Conservation (phyloP, 1,140 invertebrate genomes). For the Frieseomelitta varia region DNA sequence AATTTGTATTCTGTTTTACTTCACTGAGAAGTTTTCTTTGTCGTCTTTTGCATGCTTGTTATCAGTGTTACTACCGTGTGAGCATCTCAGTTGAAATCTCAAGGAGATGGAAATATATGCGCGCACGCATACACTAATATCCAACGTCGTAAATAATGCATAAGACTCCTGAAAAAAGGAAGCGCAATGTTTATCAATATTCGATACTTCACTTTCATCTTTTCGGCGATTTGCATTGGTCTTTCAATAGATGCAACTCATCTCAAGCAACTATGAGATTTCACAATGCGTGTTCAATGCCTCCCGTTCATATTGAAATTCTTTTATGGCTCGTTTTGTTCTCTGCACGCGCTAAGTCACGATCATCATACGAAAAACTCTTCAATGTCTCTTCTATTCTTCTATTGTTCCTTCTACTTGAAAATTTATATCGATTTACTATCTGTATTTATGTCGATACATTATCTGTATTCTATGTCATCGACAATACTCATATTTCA, state of each 20-base stretch:
- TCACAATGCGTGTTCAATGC: not conserved
- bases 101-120: not conserved
- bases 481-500: not conserved
- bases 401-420: not conserved
- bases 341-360: not conserved
- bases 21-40: not conserved
- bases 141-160: slow-evolving; percentile 21
- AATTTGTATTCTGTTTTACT: slow-evolving; percentile 1
- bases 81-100: not conserved
- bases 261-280: not conserved
- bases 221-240: not conserved
- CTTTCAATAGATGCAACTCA: too few relatives aligned
- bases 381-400: not conserved
- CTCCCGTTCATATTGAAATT: slow-evolving; percentile 7
- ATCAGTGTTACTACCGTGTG: not conserved
- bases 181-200: not conserved
- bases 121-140: not conserved
- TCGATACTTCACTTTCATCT: not conserved
- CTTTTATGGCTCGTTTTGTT: not conserved
- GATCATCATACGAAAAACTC: not conserved
- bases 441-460: too few relatives aligned
- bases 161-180: not conserved
- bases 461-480: not conserved
- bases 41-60: not conserved
- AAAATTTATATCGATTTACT: too few relatives aligned